Evolutionary conservation across 2,888 invertebrate species (phyloP), one percentile per base, ranked within the genome.

Genomic region (Hypomecis atomaria): DNA sequence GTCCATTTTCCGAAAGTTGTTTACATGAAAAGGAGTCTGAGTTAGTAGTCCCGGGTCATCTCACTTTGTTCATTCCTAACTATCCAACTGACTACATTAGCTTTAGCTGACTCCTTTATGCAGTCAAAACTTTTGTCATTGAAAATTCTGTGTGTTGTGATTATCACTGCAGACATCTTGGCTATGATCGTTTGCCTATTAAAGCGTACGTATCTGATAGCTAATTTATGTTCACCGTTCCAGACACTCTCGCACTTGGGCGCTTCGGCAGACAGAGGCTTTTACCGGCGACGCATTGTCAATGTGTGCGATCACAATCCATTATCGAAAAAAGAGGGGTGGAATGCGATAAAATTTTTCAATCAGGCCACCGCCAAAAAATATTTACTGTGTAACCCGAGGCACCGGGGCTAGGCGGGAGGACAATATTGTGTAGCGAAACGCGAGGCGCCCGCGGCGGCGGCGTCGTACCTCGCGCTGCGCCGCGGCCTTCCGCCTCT

Each of bases 371-470:
- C 88, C 86, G 80, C 88, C 89, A 86, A 90, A 90, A 90, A 91
- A 91, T 92, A 90, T 92, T 88, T 90, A 90, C 90, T 86, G 85
- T 87, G 89, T 91, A 91, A 90, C 90, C 89, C 84, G 88, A 91
- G 89, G 89, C 90, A 82, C 73, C 78, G 75, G 79, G 77, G 75
- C 74, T 75, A 75, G 78, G 79, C 78, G 74, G 82, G 87, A 87
- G 87, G 89, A 91, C 90, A 92, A 91, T 92, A 92, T 92, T 90
- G 91, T 85, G 81, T 79, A 84, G 85, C 85, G 88, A 84, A 83
- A 85, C 84, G 84, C 84, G 82, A 78, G 81, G 78, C 78, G 87
- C 89, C 87, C 84, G 86, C 85, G 89, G 89, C 88, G 71, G 11
- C 58, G 56, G 40, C 48, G 52, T 69, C 69, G 81, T 81, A 83